A percentile compares a stretch with the other conserved stretches of the same genome.
Conservation (phyloP, 2,113 vertebrate species). For the Sinocyclocheilus grahami region DNA sequence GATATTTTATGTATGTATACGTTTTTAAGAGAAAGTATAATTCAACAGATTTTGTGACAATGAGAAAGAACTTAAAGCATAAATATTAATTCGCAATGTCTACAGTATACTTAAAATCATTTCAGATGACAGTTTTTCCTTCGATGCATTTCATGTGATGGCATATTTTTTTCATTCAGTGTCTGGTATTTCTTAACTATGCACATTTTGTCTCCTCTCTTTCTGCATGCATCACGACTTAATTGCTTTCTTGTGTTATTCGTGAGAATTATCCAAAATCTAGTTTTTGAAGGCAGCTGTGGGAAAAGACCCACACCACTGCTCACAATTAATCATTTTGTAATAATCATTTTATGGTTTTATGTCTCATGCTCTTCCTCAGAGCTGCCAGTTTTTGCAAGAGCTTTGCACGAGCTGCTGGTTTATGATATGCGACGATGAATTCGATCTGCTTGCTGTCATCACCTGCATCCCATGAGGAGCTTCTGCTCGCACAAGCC, state of each 20-base stretch:
- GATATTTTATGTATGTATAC: too few species aligned
- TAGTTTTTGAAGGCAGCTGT: slow-evolving; percentile 19
- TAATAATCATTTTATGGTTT: slow-evolving; percentile 10
- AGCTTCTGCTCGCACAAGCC: slow-evolving; percentile 39
- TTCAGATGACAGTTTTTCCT: not conserved
- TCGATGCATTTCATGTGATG: not conserved
- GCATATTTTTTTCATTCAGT: slow-evolving; percentile 7
- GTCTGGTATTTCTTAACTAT: slow-evolving; percentile 12
- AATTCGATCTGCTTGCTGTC: slow-evolving; percentile 26
- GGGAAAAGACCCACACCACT: slow-evolving; percentile 22
- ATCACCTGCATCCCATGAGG: slow-evolving; percentile 15
- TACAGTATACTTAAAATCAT: not conserved
- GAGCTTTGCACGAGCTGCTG: not conserved
- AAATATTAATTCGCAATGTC: not conserved
- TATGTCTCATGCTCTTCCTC: slow-evolving; percentile 13
- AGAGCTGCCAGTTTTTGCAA: not conserved
- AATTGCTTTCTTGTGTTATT: slow-evolving; percentile 26
- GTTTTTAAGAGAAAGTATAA: too few species aligned
- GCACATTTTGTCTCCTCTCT: not conserved
- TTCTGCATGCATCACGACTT: slow-evolving; percentile 8
- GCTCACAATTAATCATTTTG: slow-evolving; percentile 8
- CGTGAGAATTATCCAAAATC: not conserved
- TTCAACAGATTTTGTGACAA: not conserved
- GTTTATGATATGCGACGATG: slow-evolving; percentile 20
- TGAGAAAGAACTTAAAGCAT: not conserved